phyloP scores from a whole-genome alignment of 2,888 invertebrate species.

The Callinectes sapidus region DNA sequence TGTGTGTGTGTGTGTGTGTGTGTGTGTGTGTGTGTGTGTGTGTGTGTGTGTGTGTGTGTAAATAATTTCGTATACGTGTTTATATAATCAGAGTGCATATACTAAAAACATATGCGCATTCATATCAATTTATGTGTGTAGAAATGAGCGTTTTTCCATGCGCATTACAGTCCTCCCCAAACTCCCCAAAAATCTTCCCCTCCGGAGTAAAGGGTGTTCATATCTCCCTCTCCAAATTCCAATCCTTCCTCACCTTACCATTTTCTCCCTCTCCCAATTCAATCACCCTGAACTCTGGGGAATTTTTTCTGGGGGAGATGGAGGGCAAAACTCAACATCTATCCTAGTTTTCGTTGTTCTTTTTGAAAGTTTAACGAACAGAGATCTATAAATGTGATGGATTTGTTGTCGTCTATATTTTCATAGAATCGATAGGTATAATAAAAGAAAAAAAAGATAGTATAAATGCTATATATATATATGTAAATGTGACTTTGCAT shows the following conservation, averaged over 20 bases:
- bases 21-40: conserved; percentile 22
- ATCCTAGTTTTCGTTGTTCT: neutral
- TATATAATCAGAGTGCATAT: conserved; percentile 12
- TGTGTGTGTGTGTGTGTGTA: conserved; percentile 23
- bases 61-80: conserved; percentile 4
- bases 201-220: neutral
- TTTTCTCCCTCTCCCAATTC: neutral
- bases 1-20: conserved; percentile 22
- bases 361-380: conserved; percentile 15
- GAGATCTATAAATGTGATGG: conserved; percentile 13
- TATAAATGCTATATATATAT: conserved; percentile 25
- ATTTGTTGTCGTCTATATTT: conserved; percentile 23
- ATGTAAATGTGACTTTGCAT: conserved; percentile 23
- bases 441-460: neutral
- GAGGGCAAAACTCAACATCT: neutral
- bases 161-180: neutral
- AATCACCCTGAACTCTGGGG: neutral
- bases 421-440: conserved; percentile 31
- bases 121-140: conserved; percentile 22
- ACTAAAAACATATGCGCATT: neutral
- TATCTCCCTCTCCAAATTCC: neutral
- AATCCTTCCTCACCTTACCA: neutral
- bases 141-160: conserved; percentile 4
- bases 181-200: neutral
- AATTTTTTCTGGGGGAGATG: neutral